Conservation (phyloP, 2,888 invertebrate species). For the Drosophila neonasuta region DNA sequence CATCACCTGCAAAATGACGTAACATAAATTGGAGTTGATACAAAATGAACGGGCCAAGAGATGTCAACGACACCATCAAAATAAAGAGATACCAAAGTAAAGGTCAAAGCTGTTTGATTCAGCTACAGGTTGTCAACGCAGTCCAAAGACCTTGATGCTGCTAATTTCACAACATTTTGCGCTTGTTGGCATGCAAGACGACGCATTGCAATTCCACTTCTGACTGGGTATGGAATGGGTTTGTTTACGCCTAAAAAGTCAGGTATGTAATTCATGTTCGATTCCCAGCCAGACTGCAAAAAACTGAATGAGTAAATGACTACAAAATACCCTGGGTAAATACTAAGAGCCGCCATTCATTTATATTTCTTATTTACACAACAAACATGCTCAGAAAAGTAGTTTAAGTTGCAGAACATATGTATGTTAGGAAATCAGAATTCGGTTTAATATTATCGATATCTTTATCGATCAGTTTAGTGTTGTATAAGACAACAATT, state of each 20-base stretch:
- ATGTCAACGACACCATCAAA: slow-evolving; percentile 67
- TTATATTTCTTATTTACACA: too few relatives aligned
- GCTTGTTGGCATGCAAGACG: slow-evolving; percentile 67
- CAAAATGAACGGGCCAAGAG: slow-evolving; percentile 25
- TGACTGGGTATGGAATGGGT: slow-evolving; percentile 17
- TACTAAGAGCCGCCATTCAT: neutral
- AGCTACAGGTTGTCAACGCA: slow-evolving; percentile 45
- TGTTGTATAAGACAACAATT: too few relatives aligned
- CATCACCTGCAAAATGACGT: slow-evolving; percentile 57
- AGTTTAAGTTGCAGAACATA: too few relatives aligned
- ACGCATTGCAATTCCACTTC: slow-evolving; percentile 56
- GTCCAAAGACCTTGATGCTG: slow-evolving; percentile 54
- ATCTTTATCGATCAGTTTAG: too few relatives aligned
- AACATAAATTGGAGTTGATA: slow-evolving; percentile 50
- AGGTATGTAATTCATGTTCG: slow-evolving; percentile 42
- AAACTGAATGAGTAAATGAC: slow-evolving; percentile 3
- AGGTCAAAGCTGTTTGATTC: slow-evolving; percentile 55
- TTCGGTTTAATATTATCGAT: too few relatives aligned
- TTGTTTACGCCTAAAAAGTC: slow-evolving; percentile 37
- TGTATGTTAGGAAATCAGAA: too few relatives aligned
- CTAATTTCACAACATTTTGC: slow-evolving; percentile 66
- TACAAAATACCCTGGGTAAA: slow-evolving; percentile 6
- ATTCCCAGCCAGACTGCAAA: slow-evolving; percentile 40
- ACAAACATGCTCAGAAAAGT: too few relatives aligned
- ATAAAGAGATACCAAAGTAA: slow-evolving; percentile 56